A percentile compares a stretch with the other conserved stretches of the same genome.
Evolutionary conservation across 2,888 invertebrate species (phyloP).

Genomic region (Spatulosminthurus flaviceps): DNA sequence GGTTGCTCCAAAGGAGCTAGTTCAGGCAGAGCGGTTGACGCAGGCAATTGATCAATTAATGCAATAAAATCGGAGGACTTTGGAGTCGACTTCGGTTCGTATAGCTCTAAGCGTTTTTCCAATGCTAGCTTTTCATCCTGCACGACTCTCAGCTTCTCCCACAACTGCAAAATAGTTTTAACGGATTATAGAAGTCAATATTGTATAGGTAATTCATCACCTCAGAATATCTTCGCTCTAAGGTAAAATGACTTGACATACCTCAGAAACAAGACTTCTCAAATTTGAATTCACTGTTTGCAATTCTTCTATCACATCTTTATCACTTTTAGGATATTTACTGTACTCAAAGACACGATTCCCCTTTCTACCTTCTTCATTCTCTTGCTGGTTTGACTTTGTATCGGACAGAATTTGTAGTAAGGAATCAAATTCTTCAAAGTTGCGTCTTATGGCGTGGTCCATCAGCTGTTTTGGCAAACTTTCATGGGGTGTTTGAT

Average conservation of each 20-base stretch:
- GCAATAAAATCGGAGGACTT: neutral
- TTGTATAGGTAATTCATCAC: neutral
- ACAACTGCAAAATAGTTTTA: conserved; percentile 29
- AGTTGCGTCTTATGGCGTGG: conserved; percentile 38
- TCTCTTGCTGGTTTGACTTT: neutral
- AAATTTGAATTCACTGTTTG: conserved; percentile 60
- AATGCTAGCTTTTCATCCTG: conserved; percentile 32
- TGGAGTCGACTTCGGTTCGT: neutral
- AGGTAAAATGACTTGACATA: conserved; percentile 15
- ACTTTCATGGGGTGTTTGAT: neutral
- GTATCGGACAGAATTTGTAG: conserved; percentile 53
- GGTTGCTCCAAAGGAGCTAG: conserved; percentile 28
- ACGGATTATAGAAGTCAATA: no score
- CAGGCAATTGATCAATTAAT: conserved; percentile 9
- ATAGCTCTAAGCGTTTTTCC: conserved; percentile 28
- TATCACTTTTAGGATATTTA: conserved; percentile 58
- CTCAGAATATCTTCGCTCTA: neutral
- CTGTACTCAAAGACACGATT: conserved; percentile 16
- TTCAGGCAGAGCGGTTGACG: conserved; percentile 9
- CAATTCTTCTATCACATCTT: conserved; percentile 60
- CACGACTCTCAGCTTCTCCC: conserved; percentile 16
- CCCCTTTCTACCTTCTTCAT: neutral
- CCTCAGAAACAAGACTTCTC: conserved; percentile 56
- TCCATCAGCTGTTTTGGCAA: neutral
- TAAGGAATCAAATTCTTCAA: conserved; percentile 61